Evolutionary conservation across 1,140 invertebrate species (phyloP).

Genomic region (Littorina saxatilis): DNA sequence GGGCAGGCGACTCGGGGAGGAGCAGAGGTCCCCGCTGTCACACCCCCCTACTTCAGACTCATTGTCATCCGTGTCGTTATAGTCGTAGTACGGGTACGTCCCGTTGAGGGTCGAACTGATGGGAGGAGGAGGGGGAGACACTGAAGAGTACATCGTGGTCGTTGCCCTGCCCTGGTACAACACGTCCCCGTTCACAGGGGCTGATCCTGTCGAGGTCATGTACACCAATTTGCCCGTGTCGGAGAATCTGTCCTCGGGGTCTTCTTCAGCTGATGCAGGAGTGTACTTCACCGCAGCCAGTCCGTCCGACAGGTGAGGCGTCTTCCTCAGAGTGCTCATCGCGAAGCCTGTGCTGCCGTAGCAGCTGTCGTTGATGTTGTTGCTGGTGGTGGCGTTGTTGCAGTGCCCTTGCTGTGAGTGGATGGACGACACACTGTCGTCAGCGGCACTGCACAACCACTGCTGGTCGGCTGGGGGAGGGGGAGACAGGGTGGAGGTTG

Average conservation of each 20-base stretch:
- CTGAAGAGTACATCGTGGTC: neutral
- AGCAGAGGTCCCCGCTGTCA: neutral
- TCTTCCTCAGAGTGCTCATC: conserved; percentile 4
- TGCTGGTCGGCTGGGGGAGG: neutral
- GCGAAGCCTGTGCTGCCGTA: neutral
- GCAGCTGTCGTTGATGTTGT: no score
- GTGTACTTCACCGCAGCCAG: conserved; percentile 24
- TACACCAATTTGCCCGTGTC: conserved; percentile 18
- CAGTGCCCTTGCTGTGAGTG: neutral
- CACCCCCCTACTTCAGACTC: conserved; percentile 22
- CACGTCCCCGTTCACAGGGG: conserved; percentile 24
- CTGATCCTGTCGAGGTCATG: neutral
- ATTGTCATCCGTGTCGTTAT: conserved; percentile 28
- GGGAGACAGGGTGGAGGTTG: neutral
- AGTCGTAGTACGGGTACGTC: conserved; percentile 34
- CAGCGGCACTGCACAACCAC: conserved; percentile 5
- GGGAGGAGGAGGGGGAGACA: neutral
- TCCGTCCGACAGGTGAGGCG: conserved; percentile 12
- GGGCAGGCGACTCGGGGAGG: conserved; percentile 16
- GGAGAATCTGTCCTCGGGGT: conserved; percentile 14
- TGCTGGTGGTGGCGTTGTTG: neutral
- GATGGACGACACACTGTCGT: neutral
- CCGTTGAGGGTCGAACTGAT: neutral
- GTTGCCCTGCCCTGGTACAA: neutral
- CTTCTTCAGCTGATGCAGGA: conserved; percentile 17